These are phyloP conservation scores for Paradisaea rubra DNA, from an alignment of 2,113 vertebrate genomes.

Conservation along the genomic window DNA sequence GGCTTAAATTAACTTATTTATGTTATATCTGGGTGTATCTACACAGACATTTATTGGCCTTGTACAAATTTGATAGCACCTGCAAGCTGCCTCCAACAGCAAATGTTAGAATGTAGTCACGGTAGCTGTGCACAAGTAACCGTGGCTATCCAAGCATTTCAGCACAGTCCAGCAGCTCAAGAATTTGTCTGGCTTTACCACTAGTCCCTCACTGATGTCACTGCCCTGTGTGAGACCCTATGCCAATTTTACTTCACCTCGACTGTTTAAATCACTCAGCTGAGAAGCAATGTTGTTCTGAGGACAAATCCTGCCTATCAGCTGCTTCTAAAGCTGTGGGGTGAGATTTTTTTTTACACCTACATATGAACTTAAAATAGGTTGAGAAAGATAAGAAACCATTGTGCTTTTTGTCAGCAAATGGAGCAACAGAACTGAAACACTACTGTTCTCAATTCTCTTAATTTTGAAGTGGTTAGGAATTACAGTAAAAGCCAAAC, in stretches of 20 bases:
- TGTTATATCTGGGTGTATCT: not conserved
- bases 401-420: slow-evolving; percentile 34
- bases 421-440: not conserved
- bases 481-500: slow-evolving; percentile 28
- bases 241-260: not conserved
- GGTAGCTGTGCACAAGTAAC: not conserved
- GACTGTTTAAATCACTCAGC: not conserved
- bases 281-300: not conserved
- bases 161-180: not conserved
- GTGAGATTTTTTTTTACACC: slow-evolving; percentile 44
- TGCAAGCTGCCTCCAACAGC: not conserved
- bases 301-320: not conserved
- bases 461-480: slow-evolving; percentile 1
- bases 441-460: not conserved
- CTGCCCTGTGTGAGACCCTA: not conserved
- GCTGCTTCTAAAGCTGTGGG: slow-evolving; percentile 21
- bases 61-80: not conserved
- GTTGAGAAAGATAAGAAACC: slow-evolving; percentile 53
- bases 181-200: not conserved
- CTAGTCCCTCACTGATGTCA: not conserved
- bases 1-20: not conserved
- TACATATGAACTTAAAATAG: slow-evolving; percentile 51
- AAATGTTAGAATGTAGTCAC: not conserved
- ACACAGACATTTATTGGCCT: not conserved
- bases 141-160: not conserved